Percentiles rank a stretch among this genome's conserved stretches.
Evolutionary conservation across 2,888 invertebrate species (phyloP).

Genomic region (Amblyjoppa proteus): DNA sequence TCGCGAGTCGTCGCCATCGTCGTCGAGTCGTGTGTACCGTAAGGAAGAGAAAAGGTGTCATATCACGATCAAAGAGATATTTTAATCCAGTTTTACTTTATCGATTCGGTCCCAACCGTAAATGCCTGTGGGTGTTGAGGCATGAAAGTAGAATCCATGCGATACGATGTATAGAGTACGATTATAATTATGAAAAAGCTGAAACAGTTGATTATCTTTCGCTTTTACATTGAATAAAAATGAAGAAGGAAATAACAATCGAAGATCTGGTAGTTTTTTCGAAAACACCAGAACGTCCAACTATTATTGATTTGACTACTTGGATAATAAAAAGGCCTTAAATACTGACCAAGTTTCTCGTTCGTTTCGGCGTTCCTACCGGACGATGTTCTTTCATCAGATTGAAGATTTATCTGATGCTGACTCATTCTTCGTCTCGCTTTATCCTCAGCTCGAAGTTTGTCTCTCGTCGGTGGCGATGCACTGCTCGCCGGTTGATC

Average conservation of each 20-base stretch:
- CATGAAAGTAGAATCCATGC: constrained; percentile 11
- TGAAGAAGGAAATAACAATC: neutral
- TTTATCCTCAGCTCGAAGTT: constrained; percentile 91
- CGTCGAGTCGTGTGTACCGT: constrained; percentile 40
- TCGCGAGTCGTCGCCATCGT: constrained; percentile 45
- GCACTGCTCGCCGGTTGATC: constrained; percentile 91
- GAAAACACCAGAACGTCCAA: constrained; percentile 27
- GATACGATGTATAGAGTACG: neutral
- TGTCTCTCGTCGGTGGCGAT: constrained; percentile 92
- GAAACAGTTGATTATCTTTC: constrained; percentile 8
- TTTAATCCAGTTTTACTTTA: neutral
- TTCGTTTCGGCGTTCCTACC: constrained; percentile 71
- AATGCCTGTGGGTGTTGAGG: constrained; percentile 1
- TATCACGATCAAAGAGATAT: constrained; percentile 58
- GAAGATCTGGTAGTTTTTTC: constrained; percentile 21
- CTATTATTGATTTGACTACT: constrained; percentile 52
- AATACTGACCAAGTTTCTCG: constrained; percentile 81
- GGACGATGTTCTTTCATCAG: constrained; percentile 56
- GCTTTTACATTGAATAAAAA: neutral
- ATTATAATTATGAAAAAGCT: neutral
- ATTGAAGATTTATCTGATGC: constrained; percentile 67
- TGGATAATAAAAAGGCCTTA: neutral
- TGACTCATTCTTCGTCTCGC: constrained; percentile 86
- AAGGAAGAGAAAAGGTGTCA: constrained; percentile 56
- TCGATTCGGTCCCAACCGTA: neutral